A percentile compares a stretch with the other conserved stretches of the same genome.
Evolutionary conservation across 2,888 invertebrate genomes (phyloP).

Genomic region (Hybos culiciformis): DNA sequence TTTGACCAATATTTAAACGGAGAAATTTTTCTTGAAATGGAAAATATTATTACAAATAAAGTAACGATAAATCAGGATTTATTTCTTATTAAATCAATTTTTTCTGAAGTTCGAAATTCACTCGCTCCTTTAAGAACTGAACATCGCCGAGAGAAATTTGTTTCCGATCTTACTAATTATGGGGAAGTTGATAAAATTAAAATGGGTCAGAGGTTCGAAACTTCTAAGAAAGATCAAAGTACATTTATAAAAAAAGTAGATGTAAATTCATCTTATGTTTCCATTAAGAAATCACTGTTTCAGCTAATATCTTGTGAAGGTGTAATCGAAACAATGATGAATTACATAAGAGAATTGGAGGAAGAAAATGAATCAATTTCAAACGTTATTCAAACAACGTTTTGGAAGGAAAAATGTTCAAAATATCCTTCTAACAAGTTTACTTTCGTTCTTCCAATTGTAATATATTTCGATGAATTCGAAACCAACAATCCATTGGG

Average conservation of each 20-base stretch:
- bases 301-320: neutral
- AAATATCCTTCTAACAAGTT: no score
- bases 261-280: neutral
- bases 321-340: neutral
- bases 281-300: neutral
- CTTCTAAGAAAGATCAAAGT: no score
- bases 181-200: neutral
- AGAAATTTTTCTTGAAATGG: neutral
- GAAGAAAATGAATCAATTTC: neutral
- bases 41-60: neutral
- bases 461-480: conserved; percentile 9
- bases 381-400: neutral
- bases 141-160: neutral
- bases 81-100: no score
- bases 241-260: neutral
- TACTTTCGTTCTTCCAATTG: no score
- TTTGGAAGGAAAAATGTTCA: neutral
- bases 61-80: no score
- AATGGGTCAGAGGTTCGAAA: no score
- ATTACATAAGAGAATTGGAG: neutral
- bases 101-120: no score
- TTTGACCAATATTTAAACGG: neutral
- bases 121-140: neutral
- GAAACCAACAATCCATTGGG: conserved; percentile 7
- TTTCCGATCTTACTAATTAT: neutral